These are phyloP conservation scores for Brenthis hecate DNA, from an alignment of 2,888 invertebrate genomes.

Conservation along the genomic window DNA sequence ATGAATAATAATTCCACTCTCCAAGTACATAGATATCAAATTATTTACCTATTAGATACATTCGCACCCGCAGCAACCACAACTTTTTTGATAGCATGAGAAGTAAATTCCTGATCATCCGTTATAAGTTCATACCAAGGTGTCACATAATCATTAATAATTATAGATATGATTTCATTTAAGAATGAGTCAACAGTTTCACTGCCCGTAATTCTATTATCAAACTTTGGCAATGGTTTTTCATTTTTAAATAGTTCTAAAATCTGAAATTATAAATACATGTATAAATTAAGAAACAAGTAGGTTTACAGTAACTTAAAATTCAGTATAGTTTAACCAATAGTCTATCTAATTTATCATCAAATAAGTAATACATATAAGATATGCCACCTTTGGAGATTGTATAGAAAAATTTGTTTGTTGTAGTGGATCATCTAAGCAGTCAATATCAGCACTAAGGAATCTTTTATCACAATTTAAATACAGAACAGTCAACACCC, in stretches of 20 bases:
- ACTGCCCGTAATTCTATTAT: conserved; percentile 89
- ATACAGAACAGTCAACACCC: conserved; percentile 66
- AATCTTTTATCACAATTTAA: conserved; percentile 68
- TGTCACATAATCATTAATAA: conserved; percentile 91
- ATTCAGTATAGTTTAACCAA: not conserved
- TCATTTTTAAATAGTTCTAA: conserved; percentile 63
- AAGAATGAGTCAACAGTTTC: conserved; percentile 92
- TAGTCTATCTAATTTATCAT: too few species aligned
- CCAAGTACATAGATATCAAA: not conserved
- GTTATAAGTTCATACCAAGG: conserved; percentile 87
- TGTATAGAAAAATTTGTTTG: conserved; percentile 70
- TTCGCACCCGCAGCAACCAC: conserved; percentile 85
- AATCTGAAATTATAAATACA: conserved; percentile 54
- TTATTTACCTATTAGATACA: conserved; percentile 86
- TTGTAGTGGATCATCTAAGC: conserved; percentile 74
- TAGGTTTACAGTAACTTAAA: not conserved
- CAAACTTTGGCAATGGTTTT: conserved; percentile 61
- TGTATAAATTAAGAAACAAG: not conserved
- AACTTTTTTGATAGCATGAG: conserved; percentile 84
- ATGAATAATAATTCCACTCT: conserved; percentile 10
- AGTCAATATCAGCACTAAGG: conserved; percentile 68
- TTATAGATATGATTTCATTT: conserved; percentile 91
- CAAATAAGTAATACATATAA: not conserved
- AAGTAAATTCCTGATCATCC: conserved; percentile 88
- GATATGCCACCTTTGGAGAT: conserved; percentile 58